Evolutionary conservation across 2,888 invertebrate genomes (phyloP).

Genomic region (Chrysolina haemoptera): DNA sequence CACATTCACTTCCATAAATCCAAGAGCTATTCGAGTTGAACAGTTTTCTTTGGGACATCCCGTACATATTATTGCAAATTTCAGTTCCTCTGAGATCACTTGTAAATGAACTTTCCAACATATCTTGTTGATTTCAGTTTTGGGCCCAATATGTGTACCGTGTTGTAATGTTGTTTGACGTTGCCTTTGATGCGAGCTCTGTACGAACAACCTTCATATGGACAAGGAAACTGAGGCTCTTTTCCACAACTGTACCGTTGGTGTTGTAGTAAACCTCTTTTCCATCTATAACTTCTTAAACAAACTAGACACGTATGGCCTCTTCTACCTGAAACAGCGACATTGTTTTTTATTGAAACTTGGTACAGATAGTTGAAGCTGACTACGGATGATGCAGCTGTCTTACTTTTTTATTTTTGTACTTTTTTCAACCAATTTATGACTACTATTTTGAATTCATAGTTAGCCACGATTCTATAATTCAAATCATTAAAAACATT

Average conservation of each 20-base stretch:
- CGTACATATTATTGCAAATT: too few relatives aligned
- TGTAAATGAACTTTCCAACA: background rate
- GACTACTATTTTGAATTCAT: too few relatives aligned
- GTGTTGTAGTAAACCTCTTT: conserved; percentile 45
- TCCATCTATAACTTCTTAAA: conserved; percentile 48
- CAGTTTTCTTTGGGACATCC: too few relatives aligned
- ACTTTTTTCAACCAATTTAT: too few relatives aligned
- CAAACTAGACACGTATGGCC: conserved; percentile 36
- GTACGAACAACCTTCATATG: conserved; percentile 49
- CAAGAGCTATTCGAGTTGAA: too few relatives aligned
- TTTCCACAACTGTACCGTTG: conserved; percentile 46
- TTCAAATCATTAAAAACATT: too few relatives aligned
- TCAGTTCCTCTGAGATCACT: too few relatives aligned
- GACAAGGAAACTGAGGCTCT: conserved; percentile 54
- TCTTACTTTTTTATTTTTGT: too few relatives aligned
- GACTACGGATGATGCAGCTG: background rate
- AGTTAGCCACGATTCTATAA: too few relatives aligned
- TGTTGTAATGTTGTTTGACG: conserved; percentile 42
- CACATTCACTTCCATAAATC: too few relatives aligned
- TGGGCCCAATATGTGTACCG: conserved; percentile 27
- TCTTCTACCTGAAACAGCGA: conserved; percentile 32
- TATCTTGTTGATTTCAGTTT: background rate
- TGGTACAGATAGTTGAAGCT: background rate
- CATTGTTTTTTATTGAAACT: background rate
- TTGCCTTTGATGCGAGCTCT: conserved; percentile 53